Evolutionary conservation across 35 echinoderm and acorn worm species (phyloP).

Genomic region (Antedon bifida): DNA sequence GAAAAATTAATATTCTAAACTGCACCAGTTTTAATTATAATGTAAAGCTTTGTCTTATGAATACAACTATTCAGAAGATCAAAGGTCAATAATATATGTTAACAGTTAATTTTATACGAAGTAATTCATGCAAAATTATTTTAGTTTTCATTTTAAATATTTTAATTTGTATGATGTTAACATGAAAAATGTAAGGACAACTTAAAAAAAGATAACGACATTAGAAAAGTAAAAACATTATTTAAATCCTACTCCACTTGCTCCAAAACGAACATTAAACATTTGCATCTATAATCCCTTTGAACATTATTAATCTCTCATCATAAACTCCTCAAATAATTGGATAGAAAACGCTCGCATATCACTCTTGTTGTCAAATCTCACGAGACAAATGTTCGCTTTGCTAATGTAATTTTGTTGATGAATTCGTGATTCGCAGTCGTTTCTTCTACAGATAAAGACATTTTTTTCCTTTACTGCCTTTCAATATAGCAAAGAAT

Average conservation of each 20-base stretch:
- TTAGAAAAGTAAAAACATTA: not conserved
- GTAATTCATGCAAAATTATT: no score
- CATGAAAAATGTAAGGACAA: no score
- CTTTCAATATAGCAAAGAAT: not conserved
- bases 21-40: no score
- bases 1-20: no score
- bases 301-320: not conserved
- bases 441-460: not conserved
- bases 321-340: not conserved
- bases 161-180: no score
- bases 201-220: not conserved
- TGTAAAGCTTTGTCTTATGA: no score
- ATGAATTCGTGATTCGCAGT: not conserved
- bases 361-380: not conserved
- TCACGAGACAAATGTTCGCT: not conserved
- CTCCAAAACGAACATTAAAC: not conserved
- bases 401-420: not conserved
- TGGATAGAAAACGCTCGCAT: not conserved
- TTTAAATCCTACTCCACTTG: not conserved
- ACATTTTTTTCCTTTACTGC: not conserved
- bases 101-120: no score
- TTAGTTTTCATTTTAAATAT: no score
- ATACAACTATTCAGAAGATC: no score
- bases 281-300: not conserved
- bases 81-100: no score